phyloP scores from a whole-genome alignment of 64 coral and sea anemone genomes.

The Stichodactyla mertensii region DNA sequence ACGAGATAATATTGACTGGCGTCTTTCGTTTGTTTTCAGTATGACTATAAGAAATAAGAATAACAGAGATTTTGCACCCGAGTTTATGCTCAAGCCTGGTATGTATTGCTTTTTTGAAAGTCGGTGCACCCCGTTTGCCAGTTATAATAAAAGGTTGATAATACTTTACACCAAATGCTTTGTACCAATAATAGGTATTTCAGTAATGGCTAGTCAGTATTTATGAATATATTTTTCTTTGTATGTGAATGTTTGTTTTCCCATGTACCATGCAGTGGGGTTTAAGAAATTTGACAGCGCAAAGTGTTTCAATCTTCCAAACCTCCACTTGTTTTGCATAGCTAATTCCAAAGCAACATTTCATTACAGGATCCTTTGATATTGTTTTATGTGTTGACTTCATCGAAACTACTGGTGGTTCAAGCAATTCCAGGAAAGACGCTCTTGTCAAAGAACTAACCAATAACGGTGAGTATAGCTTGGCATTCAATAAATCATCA shows the following conservation, averaged over 20 bases:
- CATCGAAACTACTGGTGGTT: conserved; percentile 75
- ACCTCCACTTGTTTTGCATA: no score
- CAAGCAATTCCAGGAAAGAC: conserved; percentile 65
- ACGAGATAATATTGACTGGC: no score
- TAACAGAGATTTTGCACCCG: conserved; percentile 21
- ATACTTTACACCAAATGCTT: no score
- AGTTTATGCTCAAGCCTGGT: conserved; percentile 69
- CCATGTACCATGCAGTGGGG: no score
- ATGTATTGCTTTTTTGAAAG: background rate
- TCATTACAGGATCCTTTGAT: conserved; percentile 74
- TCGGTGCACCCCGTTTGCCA: background rate
- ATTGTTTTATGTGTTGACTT: conserved; percentile 91
- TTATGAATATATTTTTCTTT: no score
- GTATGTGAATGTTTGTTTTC: no score
- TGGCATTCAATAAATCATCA: no score
- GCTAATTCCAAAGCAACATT: background rate
- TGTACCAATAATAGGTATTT: no score
- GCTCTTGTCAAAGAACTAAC: conserved; percentile 54
- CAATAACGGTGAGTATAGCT: conserved; percentile 50
- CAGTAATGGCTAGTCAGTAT: no score
- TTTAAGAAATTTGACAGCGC: background rate
- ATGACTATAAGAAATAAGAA: background rate
- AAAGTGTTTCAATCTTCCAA: background rate
- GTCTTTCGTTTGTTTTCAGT: no score
- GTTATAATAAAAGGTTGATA: no score